These are phyloP conservation scores for Acrobasis consociella DNA, from an alignment of 2,888 invertebrate genomes.

Conservation along the genomic window DNA sequence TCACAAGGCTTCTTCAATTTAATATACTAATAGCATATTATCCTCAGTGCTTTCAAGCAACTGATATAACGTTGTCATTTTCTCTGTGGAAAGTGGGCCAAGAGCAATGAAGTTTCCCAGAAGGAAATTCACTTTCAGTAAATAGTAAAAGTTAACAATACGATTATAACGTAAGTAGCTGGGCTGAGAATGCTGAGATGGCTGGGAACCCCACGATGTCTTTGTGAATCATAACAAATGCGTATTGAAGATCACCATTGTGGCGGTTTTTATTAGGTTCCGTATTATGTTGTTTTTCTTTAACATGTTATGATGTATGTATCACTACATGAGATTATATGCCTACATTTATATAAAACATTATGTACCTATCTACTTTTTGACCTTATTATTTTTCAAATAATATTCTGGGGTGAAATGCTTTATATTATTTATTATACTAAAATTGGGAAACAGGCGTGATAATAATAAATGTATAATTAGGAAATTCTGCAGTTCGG, in stretches of 20 bases:
- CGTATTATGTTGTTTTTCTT: background rate
- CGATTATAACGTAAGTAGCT: conserved; percentile 45
- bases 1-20: background rate
- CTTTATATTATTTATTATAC: too few relatives aligned
- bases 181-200: conserved; percentile 35
- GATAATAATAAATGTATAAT: too few relatives aligned
- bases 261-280: conserved; percentile 10
- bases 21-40: background rate
- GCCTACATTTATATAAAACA: background rate
- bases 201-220: background rate
- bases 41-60: conserved; percentile 25
- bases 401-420: too few relatives aligned
- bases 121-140: conserved; percentile 55
- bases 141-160: conserved; percentile 44
- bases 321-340: background rate
- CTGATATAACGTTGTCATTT: conserved; percentile 50
- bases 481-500: too few relatives aligned
- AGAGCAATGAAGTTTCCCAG: conserved; percentile 52
- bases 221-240: conserved; percentile 9
- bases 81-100: conserved; percentile 65
- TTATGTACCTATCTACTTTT: background rate
- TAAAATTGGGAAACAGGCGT: too few relatives aligned
- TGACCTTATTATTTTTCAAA: too few relatives aligned
- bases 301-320: conserved; percentile 4
- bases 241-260: conserved; percentile 12